Conservation (phyloP, 2,113 vertebrate genomes). For the Callaeas wilsoni region DNA sequence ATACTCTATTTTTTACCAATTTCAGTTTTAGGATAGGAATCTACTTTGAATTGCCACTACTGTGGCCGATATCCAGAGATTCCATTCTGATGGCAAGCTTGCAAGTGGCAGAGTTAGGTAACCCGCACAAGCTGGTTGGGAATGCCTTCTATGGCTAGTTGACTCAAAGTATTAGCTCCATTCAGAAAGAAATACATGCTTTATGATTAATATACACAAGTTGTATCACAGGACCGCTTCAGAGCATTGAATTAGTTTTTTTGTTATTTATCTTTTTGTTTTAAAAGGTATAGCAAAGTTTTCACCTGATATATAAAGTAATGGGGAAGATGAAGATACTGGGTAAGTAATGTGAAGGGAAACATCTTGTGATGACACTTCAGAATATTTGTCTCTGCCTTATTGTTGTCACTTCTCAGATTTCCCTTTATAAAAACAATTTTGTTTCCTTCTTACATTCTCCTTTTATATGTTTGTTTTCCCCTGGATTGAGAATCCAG, state of each 20-base stretch:
- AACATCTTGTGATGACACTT: background rate
- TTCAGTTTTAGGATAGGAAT: background rate
- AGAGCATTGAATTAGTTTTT: background rate
- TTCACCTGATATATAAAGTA: background rate
- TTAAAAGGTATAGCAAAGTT: background rate
- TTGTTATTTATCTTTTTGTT: background rate
- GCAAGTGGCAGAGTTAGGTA: background rate
- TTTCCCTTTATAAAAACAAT: background rate
- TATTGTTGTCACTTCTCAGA: background rate
- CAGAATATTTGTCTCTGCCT: background rate
- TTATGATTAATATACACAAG: background rate
- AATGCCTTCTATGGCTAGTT: background rate
- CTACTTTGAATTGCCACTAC: background rate
- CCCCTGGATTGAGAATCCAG: background rate
- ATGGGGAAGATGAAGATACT: background rate
- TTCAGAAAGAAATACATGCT: background rate
- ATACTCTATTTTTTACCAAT: background rate
- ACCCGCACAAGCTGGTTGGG: background rate
- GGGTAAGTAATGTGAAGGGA: background rate
- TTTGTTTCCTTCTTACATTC: background rate
- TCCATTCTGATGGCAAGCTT: background rate
- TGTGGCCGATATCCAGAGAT: background rate
- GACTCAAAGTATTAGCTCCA: background rate
- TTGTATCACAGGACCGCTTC: background rate
- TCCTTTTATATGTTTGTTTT: background rate